A percentile compares a stretch with the other conserved stretches of the same genome.
Conservation (phyloP, 2,113 vertebrate species). For the Miniopterus natalensis region DNA sequence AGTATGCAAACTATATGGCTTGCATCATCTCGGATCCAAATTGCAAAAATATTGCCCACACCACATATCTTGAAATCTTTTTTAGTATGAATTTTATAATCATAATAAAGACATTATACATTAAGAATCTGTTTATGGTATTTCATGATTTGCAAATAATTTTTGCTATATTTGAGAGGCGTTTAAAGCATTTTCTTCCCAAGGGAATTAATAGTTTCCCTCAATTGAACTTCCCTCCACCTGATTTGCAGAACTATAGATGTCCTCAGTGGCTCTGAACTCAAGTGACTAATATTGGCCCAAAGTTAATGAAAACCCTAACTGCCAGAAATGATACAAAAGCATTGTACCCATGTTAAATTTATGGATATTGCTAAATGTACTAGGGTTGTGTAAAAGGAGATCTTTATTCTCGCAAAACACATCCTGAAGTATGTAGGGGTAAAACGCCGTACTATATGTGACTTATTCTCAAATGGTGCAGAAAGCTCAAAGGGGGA, state of each 20-base stretch:
- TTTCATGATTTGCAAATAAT: slow-evolving; percentile 27
- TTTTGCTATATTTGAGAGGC: background rate
- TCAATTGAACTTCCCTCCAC: too few species aligned
- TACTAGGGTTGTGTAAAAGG: background rate
- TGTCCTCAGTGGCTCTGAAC: background rate
- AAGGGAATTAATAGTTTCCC: slow-evolving; percentile 34
- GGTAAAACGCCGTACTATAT: background rate
- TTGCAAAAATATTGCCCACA: slow-evolving; percentile 50
- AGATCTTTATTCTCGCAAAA: background rate
- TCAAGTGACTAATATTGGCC: background rate
- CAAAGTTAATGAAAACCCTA: slow-evolving; percentile 20
- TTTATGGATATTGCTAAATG: background rate
- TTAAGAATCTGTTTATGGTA: slow-evolving; percentile 57
- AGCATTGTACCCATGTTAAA: background rate
- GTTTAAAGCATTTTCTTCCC: background rate
- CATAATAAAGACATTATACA: slow-evolving; percentile 64
- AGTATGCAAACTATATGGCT: slow-evolving; percentile 25
- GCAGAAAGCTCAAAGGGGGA: background rate
- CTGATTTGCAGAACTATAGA: slow-evolving; percentile 47
- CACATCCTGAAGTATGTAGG: background rate
- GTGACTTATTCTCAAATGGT: background rate
- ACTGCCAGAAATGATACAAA: slow-evolving; percentile 15
- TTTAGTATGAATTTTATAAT: slow-evolving; percentile 53
- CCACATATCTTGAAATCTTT: slow-evolving; percentile 32
- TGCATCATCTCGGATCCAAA: slow-evolving; percentile 16